phyloP scores from a whole-genome alignment of 2,888 invertebrate species.

The Bhutanitis thaidina region DNA sequence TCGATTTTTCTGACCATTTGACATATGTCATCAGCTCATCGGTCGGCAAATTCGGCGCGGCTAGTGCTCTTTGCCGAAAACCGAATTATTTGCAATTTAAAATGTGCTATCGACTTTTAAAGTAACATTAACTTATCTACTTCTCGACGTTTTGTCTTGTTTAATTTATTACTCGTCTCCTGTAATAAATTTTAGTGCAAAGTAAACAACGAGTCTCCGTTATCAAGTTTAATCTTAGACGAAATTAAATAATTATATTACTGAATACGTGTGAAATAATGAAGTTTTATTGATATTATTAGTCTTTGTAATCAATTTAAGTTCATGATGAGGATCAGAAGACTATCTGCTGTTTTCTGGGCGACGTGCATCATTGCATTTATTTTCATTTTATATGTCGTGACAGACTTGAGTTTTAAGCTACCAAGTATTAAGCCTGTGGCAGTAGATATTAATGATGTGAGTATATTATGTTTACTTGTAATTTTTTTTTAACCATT shows the following conservation, averaged over 20 bases:
- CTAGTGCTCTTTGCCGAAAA: too few species aligned
- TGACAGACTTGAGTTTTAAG: conserved; percentile 82
- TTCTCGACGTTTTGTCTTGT: too few species aligned
- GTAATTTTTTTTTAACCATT: too few species aligned
- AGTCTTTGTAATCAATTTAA: neutral
- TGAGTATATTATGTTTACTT: conserved; percentile 50
- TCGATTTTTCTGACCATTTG: too few species aligned
- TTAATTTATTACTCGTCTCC: too few species aligned
- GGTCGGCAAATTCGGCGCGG: too few species aligned
- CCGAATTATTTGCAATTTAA: too few species aligned
- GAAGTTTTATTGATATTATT: neutral
- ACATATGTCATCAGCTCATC: too few species aligned
- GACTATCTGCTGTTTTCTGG: conserved; percentile 80
- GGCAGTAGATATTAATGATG: conserved; percentile 79
- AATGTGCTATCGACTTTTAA: too few species aligned
- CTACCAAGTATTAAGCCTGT: conserved; percentile 78
- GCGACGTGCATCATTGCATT: conserved; percentile 80
- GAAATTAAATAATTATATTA: neutral
- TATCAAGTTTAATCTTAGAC: neutral
- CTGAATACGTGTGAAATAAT: neutral
- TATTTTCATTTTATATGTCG: conserved; percentile 82
- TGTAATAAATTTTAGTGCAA: neutral
- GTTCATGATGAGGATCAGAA: conserved; percentile 75
- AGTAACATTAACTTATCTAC: too few species aligned
- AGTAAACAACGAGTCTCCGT: conserved; percentile 7